Evolutionary conservation across 2,113 vertebrate species (phyloP).

Genomic region (Heterocephalus glaber): DNA sequence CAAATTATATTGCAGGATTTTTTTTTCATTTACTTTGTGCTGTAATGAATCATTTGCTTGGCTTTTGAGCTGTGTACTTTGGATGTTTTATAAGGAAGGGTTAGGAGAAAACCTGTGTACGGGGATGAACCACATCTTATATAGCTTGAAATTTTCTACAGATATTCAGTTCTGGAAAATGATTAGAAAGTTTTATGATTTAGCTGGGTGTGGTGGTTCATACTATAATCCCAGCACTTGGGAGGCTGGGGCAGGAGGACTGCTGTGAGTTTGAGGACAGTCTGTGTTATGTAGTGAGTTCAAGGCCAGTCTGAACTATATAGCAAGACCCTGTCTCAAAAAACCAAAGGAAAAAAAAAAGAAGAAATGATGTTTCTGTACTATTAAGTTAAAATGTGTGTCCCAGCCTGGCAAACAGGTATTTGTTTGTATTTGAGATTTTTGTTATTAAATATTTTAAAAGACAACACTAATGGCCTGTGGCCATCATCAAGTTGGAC

Average conservation of each 20-base stretch:
- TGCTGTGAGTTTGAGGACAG: neutral
- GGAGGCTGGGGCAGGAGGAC: neutral
- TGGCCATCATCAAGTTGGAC: neutral
- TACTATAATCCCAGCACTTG: neutral
- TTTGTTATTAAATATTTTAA: neutral
- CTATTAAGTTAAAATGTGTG: neutral
- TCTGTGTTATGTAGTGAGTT: neutral
- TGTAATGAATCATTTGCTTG: slow-evolving; percentile 21
- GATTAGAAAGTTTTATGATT: neutral
- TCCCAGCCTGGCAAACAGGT: neutral
- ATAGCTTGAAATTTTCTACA: slow-evolving; percentile 6
- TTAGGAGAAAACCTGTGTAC: neutral
- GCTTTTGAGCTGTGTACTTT: slow-evolving; percentile 42
- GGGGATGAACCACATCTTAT: neutral
- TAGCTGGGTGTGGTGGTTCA: neutral
- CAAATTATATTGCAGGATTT: neutral
- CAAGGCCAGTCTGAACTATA: neutral
- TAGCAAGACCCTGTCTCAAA: neutral
- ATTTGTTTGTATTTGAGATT: neutral
- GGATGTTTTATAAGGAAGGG: neutral
- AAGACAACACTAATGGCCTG: neutral
- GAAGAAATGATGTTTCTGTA: neutral
- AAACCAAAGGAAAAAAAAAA: neutral
- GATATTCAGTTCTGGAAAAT: slow-evolving; percentile 11
- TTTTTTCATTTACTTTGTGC: neutral